Base-by-base conservation (phyloP, 2,888 invertebrate genomes). In the Steinernema carpocapsae region DNA sequence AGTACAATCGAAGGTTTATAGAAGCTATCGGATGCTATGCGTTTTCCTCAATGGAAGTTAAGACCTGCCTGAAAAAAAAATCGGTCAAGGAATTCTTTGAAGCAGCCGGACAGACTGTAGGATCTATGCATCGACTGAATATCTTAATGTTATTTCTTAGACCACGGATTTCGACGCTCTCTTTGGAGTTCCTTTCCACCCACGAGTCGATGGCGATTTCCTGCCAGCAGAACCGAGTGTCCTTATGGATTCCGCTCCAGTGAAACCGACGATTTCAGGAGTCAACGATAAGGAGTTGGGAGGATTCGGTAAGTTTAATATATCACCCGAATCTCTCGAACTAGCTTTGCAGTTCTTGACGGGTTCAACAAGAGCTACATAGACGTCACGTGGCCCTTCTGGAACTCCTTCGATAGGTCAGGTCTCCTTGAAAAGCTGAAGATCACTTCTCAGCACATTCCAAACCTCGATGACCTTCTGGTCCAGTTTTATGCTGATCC, bases 231-330 rank as follows among this genome's bases (percentile, higher is more conserved):
- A 79, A 26, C 72, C 48, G 22, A 71, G 76, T 2, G 56, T 72
- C 45, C 56, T 78, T 1, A 64, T 79, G 19, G 32, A 45, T 4
- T 77, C 79, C 29, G 73, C 79, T 3, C 73, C 73, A 37, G 51
- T 46, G 17, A 81, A 81, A 19, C 80, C 77, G 22, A 74, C 73
- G 6, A n/a, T 80, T 12, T 75, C 82, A 32, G 82, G 80, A 6
- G 70, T 72, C n/a, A 70, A 72, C 12, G 45, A 48, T 22, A 32
- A 72, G 64, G 82, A 80, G 43, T 10, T 24, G 22, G 52, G 52
- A n/a, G 22, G 12, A 19, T 52, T 52, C 24, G 52, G 52, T 52
- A 1, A 12, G 52, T 52, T 12, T 24, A 17, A 3, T 48, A 48
- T 19, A 17, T 48, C n/a, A 19, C 4, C 48, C 48, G 48, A n/a